Evolutionary conservation across 2,113 vertebrate species (phyloP).

Genomic region (Vombatus ursinus): DNA sequence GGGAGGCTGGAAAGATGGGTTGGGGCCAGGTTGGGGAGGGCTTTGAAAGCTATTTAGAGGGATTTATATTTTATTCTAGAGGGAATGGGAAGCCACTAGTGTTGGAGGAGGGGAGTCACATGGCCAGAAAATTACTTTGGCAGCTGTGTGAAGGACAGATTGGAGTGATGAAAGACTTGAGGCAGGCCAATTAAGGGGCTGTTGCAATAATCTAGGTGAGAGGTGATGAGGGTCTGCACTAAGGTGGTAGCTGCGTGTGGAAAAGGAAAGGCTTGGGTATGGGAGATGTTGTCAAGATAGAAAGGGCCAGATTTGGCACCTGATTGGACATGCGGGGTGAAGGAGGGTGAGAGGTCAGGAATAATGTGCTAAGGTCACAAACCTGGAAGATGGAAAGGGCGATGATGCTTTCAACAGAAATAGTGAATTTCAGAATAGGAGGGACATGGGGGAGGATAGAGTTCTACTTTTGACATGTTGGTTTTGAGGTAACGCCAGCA

Average conservation of each 20-base stretch:
- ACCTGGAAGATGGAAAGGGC: neutral
- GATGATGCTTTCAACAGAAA: neutral
- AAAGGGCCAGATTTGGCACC: neutral
- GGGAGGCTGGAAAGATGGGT: neutral
- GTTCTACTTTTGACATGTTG: neutral
- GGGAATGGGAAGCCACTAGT: neutral
- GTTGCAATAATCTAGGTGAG: neutral
- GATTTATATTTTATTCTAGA: neutral
- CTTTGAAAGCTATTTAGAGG: neutral
- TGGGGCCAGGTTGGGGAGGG: neutral
- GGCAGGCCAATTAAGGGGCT: neutral
- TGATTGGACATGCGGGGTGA: neutral
- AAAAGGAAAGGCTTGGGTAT: neutral
- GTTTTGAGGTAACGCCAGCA: neutral
- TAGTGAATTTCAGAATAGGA: neutral
- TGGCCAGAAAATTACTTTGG: neutral
- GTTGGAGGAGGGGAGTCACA: neutral
- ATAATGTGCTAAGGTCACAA: neutral
- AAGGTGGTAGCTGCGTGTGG: neutral
- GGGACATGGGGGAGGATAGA: neutral
- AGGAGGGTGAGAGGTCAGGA: neutral
- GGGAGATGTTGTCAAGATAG: neutral
- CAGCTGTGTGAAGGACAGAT: neutral
- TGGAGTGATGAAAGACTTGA: neutral
- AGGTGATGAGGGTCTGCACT: neutral